Evolutionary conservation across 2,113 vertebrate species (phyloP).

Genomic region (Oxygymnocypris stewartii): DNA sequence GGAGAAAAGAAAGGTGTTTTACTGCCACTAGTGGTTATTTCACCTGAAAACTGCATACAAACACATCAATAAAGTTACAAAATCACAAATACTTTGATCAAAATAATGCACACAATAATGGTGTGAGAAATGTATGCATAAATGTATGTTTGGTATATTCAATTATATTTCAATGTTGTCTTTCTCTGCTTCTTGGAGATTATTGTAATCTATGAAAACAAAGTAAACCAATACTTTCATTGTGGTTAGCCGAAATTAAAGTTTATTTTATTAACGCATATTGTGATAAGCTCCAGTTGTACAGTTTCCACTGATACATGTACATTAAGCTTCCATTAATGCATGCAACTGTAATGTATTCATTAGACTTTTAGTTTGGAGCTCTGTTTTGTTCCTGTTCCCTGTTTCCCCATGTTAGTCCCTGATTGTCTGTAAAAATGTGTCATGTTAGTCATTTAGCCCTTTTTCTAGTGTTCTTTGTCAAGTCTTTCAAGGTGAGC

Average conservation of each 20-base stretch:
- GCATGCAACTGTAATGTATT: not conserved
- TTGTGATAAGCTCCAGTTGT: not conserved
- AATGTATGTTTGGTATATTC: not conserved
- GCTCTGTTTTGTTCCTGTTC: not conserved
- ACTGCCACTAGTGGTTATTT: not conserved
- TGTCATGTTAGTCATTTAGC: not conserved
- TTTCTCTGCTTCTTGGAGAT: not conserved
- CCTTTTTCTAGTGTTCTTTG: not conserved
- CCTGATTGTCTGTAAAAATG: not conserved
- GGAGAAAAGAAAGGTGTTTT: too few species aligned
- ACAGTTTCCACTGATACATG: not conserved
- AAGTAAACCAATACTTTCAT: not conserved
- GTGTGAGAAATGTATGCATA: not conserved
- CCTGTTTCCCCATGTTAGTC: not conserved
- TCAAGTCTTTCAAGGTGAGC: not conserved
- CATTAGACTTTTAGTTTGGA: not conserved
- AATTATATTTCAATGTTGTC: not conserved
- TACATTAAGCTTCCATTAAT: not conserved
- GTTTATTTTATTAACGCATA: not conserved
- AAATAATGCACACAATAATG: not conserved
- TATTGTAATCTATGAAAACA: not conserved
- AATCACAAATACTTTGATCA: not conserved
- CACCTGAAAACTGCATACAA: not conserved
- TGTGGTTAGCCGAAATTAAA: not conserved
- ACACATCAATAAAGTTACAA: not conserved